Percentiles rank a stretch among this genome's conserved stretches.
Conservation (phyloP, 2,888 invertebrate species). For the Notodonta dromedarius region DNA sequence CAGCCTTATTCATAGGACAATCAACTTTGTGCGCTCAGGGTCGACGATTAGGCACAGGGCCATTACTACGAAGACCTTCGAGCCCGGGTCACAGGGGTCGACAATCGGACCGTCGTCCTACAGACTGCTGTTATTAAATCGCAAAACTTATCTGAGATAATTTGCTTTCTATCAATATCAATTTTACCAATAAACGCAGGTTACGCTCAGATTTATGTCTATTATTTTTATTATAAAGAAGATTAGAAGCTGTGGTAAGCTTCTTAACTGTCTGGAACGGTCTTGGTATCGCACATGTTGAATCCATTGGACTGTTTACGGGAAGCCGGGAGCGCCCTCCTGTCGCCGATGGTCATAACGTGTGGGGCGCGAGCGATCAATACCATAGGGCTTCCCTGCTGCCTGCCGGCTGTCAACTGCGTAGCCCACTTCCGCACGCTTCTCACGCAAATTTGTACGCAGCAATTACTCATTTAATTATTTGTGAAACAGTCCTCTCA, state of each 20-base stretch:
- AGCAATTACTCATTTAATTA: conserved; percentile 47
- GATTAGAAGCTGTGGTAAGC: conserved; percentile 19
- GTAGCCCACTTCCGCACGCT: conserved; percentile 54
- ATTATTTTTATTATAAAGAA: conserved; percentile 1
- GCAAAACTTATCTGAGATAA: conserved; percentile 15
- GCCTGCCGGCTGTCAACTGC: conserved; percentile 50
- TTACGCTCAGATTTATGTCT: neutral
- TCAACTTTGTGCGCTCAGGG: conserved; percentile 44
- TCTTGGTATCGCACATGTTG: conserved; percentile 56
- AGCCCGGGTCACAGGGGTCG: conserved; percentile 42
- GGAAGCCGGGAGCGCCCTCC: conserved; percentile 72
- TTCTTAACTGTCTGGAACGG: conserved; percentile 26
- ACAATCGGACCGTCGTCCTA: conserved; percentile 32
- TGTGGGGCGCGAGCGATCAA: conserved; percentile 78
- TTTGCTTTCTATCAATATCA: conserved; percentile 12
- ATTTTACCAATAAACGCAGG: neutral
- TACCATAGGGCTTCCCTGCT: conserved; percentile 76
- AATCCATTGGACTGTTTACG: conserved; percentile 62
- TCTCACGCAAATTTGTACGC: conserved; percentile 56
- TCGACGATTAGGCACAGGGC: conserved; percentile 37
- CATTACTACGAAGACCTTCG: conserved; percentile 46
- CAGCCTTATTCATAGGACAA: conserved; percentile 36
- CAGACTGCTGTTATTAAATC: conserved; percentile 36
- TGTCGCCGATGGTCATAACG: conserved; percentile 79
- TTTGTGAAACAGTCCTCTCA: conserved; percentile 40